Base-by-base conservation (phyloP, 1,140 invertebrate species). In the Tetraneura akinire region DNA sequence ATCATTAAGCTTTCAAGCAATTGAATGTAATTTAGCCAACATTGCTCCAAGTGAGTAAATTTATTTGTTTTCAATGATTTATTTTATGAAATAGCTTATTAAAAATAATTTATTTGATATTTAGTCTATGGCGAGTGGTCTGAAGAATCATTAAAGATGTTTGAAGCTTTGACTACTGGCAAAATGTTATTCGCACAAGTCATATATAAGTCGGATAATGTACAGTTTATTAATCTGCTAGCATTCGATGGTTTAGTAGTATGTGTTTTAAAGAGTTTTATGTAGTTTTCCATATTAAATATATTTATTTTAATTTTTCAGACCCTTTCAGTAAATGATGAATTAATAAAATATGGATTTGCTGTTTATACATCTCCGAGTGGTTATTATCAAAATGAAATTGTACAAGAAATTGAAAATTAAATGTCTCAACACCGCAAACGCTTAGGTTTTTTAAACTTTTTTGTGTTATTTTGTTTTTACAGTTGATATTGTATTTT, bases 1-100 rank as follows among this genome's bases (percentile, higher is more conserved):
- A 88, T 89, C 90, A 37, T 87, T 98, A 83, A 97, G 97, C 23
- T 98, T 98, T 88, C 97, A 98, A 90, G 95, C 96, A 62, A 92
- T 94, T 51, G 97, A 98, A 88, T 95, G 96, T 84, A 91, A 92
- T 85, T 87, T 99, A 84, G 94, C 95, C 13, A 93, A 96, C 87
- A 89, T 99, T 80, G 90, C 90, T 86, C 94, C 96, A 37, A 49
- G 70, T 73, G 37, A 21, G 32, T 73, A 18, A 3, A 47, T 13
- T 9, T 6, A 68, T 6, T 9, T 6, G 9, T 23, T 18, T 26
- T 45, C 0, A 21, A 6, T 68, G 1, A 45, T 1, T n/a, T n/a
- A n/a, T n/a, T n/a, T n/a, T n/a, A n/a, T n/a, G n/a, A n/a, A n/a
- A n/a, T n/a, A n/a, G n/a, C n/a, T n/a, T 42, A 53, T 23, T 74